Base-by-base conservation (phyloP, 23 tunicate genomes). In the Phallusia fumigata region DNA sequence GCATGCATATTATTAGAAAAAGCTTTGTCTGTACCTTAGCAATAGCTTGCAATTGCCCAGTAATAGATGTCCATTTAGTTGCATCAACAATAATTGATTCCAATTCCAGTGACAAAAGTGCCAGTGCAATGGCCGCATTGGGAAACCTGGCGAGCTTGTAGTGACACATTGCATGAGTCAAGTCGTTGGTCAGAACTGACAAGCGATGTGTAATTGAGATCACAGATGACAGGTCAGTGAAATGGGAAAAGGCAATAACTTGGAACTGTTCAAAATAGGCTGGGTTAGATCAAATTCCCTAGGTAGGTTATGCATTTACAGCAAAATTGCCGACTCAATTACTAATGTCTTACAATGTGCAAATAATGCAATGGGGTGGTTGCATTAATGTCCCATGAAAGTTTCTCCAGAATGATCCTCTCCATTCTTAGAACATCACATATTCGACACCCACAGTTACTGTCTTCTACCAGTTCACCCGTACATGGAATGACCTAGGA, bases 341-440 rank as follows among this genome's bases (percentile, higher is more conserved):
- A 51, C 58, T 51, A 15, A 21, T 11, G 24, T 81, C 98, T 73
- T 85, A 94, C 98, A 34, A 94, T 76, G 53, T 94, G 86, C 49
- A 94, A 75, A 52, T 94, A 94, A 28, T 92, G 84, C 21, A 94
- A 83, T 19, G 94, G 65, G 32, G 98, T 94, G 6, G 98, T 74
- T 2, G 87, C 81, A 65, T 86, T 58, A 21, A 94, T 65, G 65
- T 82, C 77, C 98, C 98, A 94, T 6, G 86, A 77, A 22, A 94
- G 74, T 77, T 94, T 94, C 30, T 92, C 87, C 64, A 89, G 77
- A 33, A 94, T 94, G 18, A 94, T 94, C 74, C 86, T 82, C 65
- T 94, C 98, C 94, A 94, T 89, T 79, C 98, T 53, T 13, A 89
- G 79, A 36, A 94, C 85, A 77, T 94, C 98, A 30, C 75, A 44